Percentiles rank a stretch among this genome's conserved stretches.
phyloP scores from a whole-genome alignment of 2,113 vertebrate species.

The Fukomys damarensis region DNA sequence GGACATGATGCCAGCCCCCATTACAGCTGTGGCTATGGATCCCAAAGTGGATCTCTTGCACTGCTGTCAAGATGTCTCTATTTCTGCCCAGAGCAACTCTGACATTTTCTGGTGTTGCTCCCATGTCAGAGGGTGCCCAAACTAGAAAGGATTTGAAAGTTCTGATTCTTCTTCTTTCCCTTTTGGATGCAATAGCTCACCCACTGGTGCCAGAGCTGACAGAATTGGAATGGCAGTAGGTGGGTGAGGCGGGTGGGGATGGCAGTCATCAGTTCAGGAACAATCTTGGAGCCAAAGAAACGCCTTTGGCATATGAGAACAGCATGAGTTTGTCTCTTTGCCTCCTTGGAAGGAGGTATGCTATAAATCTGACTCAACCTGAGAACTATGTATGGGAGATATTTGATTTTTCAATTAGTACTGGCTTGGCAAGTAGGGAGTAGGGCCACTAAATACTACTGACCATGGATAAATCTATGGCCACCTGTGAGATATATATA shows the following conservation, averaged over 20 bases:
- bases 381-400: constrained; percentile 49
- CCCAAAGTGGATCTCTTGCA: too few species aligned
- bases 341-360: constrained; percentile 48
- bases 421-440: neutral
- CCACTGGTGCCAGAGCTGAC: constrained; percentile 42
- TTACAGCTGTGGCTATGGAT: neutral
- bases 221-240: constrained; percentile 64
- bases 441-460: neutral
- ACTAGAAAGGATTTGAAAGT: neutral
- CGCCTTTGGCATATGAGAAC: constrained; percentile 57
- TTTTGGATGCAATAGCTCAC: constrained; percentile 56
- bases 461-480: neutral
- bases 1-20: neutral
- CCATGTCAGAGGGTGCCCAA: neutral
- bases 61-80: neutral
- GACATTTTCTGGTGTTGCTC: neutral
- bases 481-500: neutral
- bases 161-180: neutral
- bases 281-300: constrained; percentile 60
- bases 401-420: constrained; percentile 11
- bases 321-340: constrained; percentile 41
- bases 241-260: constrained; percentile 47
- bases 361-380: constrained; percentile 52
- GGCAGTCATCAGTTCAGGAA: constrained; percentile 57
- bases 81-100: neutral